These are phyloP conservation scores for Bombycilla garrulus DNA, from an alignment of 2,113 vertebrate genomes.

Conservation along the genomic window DNA sequence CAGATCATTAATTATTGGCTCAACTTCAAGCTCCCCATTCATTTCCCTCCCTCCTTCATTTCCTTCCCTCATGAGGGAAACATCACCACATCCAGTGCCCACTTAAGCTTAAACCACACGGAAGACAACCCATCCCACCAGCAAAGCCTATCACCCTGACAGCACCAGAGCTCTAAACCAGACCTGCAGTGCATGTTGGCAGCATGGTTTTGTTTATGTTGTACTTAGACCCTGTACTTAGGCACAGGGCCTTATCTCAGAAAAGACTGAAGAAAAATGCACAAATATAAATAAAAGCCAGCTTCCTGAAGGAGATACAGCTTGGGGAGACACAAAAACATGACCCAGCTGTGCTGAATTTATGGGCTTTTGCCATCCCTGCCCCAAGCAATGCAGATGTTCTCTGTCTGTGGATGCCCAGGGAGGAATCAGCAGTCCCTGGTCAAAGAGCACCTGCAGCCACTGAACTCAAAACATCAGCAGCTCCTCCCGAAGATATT, in stretches of 20 bases:
- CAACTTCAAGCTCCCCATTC: background rate
- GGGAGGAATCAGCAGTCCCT: rapidly evolving
- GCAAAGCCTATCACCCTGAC: background rate
- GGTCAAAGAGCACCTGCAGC: background rate
- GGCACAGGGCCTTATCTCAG: background rate
- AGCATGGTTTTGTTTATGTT: background rate
- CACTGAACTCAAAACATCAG: background rate
- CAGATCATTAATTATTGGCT: background rate
- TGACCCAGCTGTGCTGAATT: background rate
- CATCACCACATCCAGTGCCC: background rate
- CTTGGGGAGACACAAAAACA: background rate
- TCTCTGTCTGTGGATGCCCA: background rate
- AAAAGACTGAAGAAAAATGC: background rate
- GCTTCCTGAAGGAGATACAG: background rate
- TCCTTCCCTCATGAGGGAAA: background rate
- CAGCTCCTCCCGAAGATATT: background rate
- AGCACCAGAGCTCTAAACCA: background rate
- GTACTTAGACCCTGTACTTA: background rate
- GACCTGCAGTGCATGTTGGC: background rate
- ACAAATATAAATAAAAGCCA: background rate
- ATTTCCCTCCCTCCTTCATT: background rate
- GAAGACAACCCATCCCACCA: background rate
- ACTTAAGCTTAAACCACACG: background rate
- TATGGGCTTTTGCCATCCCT: background rate
- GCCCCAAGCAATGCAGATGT: background rate